A percentile compares a stretch with the other conserved stretches of the same genome.
Conservation (phyloP, 2,113 vertebrate genomes). For the Lutjanus erythropterus region DNA sequence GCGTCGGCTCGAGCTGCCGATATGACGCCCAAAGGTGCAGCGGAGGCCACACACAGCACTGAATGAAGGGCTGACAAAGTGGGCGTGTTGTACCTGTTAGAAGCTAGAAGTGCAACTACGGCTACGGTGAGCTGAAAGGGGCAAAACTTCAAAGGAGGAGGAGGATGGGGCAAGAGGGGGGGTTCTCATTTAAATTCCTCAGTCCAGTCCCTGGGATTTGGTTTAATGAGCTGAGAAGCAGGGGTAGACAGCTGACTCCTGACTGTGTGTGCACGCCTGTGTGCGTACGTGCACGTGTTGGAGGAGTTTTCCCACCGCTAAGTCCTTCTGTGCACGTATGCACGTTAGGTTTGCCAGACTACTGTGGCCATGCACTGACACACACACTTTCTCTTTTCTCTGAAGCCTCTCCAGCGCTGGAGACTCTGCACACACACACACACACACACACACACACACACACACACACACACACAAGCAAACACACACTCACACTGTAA, state of each 20-base stretch:
- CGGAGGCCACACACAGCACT: slow-evolving; percentile 46
- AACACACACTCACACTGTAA: slow-evolving; percentile 49
- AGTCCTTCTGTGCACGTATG: slow-evolving; percentile 60
- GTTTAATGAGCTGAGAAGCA: slow-evolving; percentile 85
- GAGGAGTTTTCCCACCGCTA: slow-evolving; percentile 73
- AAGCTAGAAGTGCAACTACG: slow-evolving; percentile 34
- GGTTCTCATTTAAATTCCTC: slow-evolving; percentile 85
- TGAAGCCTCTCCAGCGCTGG: slow-evolving; percentile 73
- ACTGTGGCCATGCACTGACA: slow-evolving; percentile 61
- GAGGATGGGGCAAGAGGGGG: slow-evolving; percentile 7
- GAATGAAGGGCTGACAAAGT: slow-evolving; percentile 52
- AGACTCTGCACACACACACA: slow-evolving; percentile 39
- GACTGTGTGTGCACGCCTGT: slow-evolving; percentile 41
- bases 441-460: slow-evolving; percentile 18
- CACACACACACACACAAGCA: slow-evolving; percentile 23
- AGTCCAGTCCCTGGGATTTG: slow-evolving; percentile 75
- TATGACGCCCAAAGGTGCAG: slow-evolving; percentile 85
- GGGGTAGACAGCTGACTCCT: slow-evolving; percentile 84
- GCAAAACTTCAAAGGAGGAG: slow-evolving; percentile 64
- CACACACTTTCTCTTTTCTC: slow-evolving; percentile 57
- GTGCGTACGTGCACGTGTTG: slow-evolving; percentile 38
- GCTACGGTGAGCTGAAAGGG: slow-evolving; percentile 53
- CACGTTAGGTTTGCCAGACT: slow-evolving; percentile 66
- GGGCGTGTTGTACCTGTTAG: slow-evolving; percentile 67
- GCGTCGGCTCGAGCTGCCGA: slow-evolving; percentile 42